These are phyloP conservation scores for Euphonia xanthogaster DNA, from an alignment of 2,797 vertebrate species.

Conservation along the genomic window DNA sequence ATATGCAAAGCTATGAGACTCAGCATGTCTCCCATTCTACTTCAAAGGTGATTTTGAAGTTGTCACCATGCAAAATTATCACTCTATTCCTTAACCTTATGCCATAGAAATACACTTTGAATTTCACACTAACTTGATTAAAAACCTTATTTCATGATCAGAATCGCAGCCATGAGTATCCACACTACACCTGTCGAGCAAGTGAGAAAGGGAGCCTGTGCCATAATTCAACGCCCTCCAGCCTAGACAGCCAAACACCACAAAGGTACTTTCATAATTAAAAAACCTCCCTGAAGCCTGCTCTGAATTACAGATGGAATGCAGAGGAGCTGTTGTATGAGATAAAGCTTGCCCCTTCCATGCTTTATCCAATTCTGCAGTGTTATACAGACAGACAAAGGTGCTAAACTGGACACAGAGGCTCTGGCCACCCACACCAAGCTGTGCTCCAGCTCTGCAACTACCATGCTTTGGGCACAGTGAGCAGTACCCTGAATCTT, in stretches of 20 bases:
- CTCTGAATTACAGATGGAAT: background rate
- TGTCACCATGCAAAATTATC: background rate
- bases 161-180: background rate
- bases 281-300: background rate
- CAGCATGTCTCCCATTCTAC: background rate
- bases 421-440: background rate
- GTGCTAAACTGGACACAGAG: background rate
- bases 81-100: background rate
- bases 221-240: background rate
- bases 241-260: background rate
- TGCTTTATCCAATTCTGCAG: background rate
- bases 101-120: background rate
- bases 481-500: rapidly evolving
- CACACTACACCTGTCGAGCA: background rate
- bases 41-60: background rate
- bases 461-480: background rate
- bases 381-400: background rate
- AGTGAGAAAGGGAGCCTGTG: background rate
- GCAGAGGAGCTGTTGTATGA: background rate
- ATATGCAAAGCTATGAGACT: background rate
- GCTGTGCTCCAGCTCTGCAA: background rate
- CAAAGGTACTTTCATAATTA: background rate
- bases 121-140: background rate
- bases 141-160: background rate
- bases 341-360: background rate